These are phyloP conservation scores for Dryobotodes eremita DNA, from an alignment of 2,888 invertebrate species.

Conservation along the genomic window DNA sequence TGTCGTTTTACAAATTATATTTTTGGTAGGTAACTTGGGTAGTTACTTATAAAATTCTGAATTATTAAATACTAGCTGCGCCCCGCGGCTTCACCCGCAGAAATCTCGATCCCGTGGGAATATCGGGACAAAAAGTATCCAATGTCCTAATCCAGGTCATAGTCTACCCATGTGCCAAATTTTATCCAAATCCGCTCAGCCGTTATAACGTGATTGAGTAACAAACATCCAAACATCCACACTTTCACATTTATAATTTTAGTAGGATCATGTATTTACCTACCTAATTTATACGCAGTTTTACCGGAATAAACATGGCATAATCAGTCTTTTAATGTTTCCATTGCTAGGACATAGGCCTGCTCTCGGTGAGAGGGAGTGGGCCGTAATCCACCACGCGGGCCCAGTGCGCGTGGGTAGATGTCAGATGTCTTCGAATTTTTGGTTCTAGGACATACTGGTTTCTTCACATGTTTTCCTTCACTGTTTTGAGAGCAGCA, in stretches of 20 bases:
- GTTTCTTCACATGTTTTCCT: neutral
- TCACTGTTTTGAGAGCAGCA: neutral
- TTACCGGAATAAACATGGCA: neutral
- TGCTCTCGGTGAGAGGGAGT: neutral
- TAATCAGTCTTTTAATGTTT: neutral
- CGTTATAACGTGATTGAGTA: too few relatives aligned
- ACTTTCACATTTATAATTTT: too few relatives aligned
- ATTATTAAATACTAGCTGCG: too few relatives aligned
- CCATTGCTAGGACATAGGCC: neutral
- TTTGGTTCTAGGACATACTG: neutral
- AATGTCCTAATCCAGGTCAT: too few relatives aligned
- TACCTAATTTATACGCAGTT: too few relatives aligned
- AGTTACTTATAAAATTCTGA: conserved; percentile 1
- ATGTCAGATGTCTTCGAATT: neutral
- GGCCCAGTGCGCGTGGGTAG: neutral
- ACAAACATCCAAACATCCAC: too few relatives aligned
- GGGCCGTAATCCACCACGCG: neutral
- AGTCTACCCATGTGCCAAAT: too few relatives aligned
- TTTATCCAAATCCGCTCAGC: too few relatives aligned
- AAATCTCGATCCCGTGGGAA: too few relatives aligned
- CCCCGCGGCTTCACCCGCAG: too few relatives aligned
- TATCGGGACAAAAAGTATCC: too few relatives aligned
- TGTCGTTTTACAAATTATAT: neutral
- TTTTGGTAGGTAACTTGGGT: neutral
- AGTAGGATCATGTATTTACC: too few relatives aligned